Evolutionary conservation across 2,797 vertebrate genomes (phyloP).

Genomic region (Onychomys arenicola): DNA sequence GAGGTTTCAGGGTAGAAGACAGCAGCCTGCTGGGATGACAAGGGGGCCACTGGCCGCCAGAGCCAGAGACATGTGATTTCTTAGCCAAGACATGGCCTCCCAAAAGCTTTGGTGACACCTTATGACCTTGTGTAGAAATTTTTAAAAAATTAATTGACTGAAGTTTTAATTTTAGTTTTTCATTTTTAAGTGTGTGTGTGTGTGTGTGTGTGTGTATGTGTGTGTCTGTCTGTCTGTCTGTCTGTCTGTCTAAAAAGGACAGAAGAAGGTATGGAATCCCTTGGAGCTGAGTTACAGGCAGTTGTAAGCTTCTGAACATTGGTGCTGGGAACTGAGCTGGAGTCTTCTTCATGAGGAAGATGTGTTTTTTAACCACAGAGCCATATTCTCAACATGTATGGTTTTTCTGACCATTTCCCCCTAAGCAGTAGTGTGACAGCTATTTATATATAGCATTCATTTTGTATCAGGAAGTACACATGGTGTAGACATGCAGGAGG

Average conservation of each 20-base stretch:
- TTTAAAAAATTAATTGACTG: background rate
- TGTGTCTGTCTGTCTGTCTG: background rate
- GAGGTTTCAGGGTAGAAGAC: background rate
- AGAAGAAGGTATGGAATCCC: background rate
- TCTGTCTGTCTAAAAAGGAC: background rate
- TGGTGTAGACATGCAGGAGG: too few relatives aligned
- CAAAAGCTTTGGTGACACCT: background rate
- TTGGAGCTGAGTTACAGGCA: background rate
- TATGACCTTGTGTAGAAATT: background rate
- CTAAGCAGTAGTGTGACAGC: background rate
- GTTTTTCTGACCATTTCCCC: background rate
- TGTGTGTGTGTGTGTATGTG: background rate
- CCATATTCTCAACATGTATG: background rate
- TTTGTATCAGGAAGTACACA: background rate
- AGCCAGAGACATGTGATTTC: rapidly evolving
- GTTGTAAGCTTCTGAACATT: background rate
- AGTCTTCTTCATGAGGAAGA: too few relatives aligned
- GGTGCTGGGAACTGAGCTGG: background rate
- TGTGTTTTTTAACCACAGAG: background rate
- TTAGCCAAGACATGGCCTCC: background rate
- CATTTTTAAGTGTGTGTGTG: background rate
- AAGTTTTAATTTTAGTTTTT: background rate
- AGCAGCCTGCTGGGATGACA: background rate
- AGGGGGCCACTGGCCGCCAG: background rate
- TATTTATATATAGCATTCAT: background rate